Base-by-base conservation (phyloP, 2,113 vertebrate genomes). In the Camelus bactrianus region DNA sequence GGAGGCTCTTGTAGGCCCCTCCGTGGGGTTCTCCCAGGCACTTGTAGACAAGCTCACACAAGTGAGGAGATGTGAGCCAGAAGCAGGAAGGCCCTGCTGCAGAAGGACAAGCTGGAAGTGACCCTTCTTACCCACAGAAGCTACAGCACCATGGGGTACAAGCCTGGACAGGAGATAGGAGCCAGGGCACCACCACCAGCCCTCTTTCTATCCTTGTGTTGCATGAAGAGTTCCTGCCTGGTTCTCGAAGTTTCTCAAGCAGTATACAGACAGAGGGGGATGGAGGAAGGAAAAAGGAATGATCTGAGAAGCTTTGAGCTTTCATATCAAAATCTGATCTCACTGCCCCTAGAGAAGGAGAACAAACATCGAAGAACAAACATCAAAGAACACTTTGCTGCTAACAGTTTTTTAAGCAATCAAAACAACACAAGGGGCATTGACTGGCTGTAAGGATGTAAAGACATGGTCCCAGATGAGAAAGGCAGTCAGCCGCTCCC, bases 261-360 rank as follows among this genome's bases (percentile, higher is more conserved):
- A 58, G 28, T 35, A 8, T 48, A 48, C 72, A 67, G 73, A 91
- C 32, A 54, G 42, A 12, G 52, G 6, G 16, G 48, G 65, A 8
- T 3, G 35, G n/a, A 22, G 50, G 87, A 30, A 87, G 87, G 62
- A 62, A 22, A 35, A 64, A 58, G 79, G 87, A 38, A 70, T 54
- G 79, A 84, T 70, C 77, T 85, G 89, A 97, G 76, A 35, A 46
- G 80, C 96, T 87, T 64, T 92, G 69, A 60, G 75, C 93, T 89
- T 97, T 97, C 97, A 97, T 97, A 93, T 95, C 91, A 77, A 95
- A 98, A 93, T 97, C 97, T 98, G 97, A 97, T 95, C 97, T 98
- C 97, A 97, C 46, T 32, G 81, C 62, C 94, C 89, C 94, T 89
- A 46, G 94, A 88, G 84, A 94, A 93, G 65, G 82, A 72, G 67